Percentiles rank a stretch among this genome's conserved stretches.
These are phyloP conservation scores for Muraenolepis orangiensis DNA, from an alignment of 2,797 vertebrate species.

Conservation along the genomic window DNA sequence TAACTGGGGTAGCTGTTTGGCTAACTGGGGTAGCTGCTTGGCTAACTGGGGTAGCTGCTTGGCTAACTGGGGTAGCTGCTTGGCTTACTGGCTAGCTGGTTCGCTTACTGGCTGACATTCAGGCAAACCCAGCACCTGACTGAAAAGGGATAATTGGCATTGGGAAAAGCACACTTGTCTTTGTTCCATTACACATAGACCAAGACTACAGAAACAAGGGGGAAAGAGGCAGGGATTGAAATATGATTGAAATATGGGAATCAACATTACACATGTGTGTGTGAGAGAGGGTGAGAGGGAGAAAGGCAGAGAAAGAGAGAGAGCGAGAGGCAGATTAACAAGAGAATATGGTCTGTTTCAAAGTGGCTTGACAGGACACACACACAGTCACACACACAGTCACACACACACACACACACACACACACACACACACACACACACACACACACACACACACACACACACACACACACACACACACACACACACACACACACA, in stretches of 20 bases:
- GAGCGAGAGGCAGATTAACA: slow-evolving; percentile 62
- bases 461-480: slow-evolving; percentile 53
- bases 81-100: too few relatives aligned
- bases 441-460: slow-evolving; percentile 8
- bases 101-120: slow-evolving; percentile 5
- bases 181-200: slow-evolving; percentile 54
- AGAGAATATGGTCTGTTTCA: slow-evolving; percentile 70
- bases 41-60: background rate
- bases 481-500: slow-evolving; percentile 12
- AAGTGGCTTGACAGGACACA: slow-evolving; percentile 57
- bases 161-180: slow-evolving; percentile 44
- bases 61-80: background rate
- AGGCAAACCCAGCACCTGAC: slow-evolving; percentile 32
- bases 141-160: slow-evolving; percentile 31
- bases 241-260: slow-evolving; percentile 36
- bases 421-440: slow-evolving; percentile 17
- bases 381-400: slow-evolving; percentile 7
- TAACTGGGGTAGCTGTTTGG: background rate
- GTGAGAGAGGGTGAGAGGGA: slow-evolving; percentile 20
- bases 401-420: slow-evolving; percentile 35
- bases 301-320: slow-evolving; percentile 17
- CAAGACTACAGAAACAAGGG: slow-evolving; percentile 39
- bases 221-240: slow-evolving; percentile 16
- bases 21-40: background rate
- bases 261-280: slow-evolving; percentile 43